Percentiles rank a stretch among this genome's conserved stretches.
Conservation (phyloP, 2,797 vertebrate genomes). For the Tadarida brasiliensis region DNA sequence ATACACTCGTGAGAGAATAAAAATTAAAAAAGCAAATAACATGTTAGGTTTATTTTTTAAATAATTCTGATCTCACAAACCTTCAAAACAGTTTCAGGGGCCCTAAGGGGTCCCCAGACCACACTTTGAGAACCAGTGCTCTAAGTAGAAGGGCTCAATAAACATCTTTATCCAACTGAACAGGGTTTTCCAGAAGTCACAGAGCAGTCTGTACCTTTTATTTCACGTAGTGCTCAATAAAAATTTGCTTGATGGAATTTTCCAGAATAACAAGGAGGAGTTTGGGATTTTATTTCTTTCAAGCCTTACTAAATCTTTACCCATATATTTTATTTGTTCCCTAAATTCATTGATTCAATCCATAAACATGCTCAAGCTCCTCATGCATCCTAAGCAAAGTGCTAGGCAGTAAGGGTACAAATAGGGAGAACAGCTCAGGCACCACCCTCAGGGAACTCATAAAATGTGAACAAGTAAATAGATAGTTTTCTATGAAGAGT, state of each 20-base stretch:
- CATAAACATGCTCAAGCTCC: background rate
- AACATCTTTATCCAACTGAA: background rate
- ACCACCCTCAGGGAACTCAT: background rate
- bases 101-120: background rate
- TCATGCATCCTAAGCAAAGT: background rate
- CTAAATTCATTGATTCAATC: background rate
- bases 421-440: background rate
- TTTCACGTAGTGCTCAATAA: conserved; percentile 53
- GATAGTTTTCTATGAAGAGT: background rate
- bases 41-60: conserved; percentile 21
- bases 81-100: background rate
- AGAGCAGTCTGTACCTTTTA: conserved; percentile 29
- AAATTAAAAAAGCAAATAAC: conserved; percentile 43
- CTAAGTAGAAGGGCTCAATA: background rate
- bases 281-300: conserved; percentile 56
- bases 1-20: conserved; percentile 44
- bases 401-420: background rate
- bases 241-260: conserved; percentile 61
- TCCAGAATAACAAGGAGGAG: conserved; percentile 44
- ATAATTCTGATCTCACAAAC: conserved; percentile 23
- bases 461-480: background rate
- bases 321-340: background rate
- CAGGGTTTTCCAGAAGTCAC: conserved; percentile 49
- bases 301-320: conserved; percentile 2
- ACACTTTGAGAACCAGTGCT: conserved; percentile 35